A percentile compares a stretch with the other conserved stretches of the same genome.
Evolutionary conservation across 1,140 invertebrate genomes (phyloP).

Genomic region (Grapholita molesta): DNA sequence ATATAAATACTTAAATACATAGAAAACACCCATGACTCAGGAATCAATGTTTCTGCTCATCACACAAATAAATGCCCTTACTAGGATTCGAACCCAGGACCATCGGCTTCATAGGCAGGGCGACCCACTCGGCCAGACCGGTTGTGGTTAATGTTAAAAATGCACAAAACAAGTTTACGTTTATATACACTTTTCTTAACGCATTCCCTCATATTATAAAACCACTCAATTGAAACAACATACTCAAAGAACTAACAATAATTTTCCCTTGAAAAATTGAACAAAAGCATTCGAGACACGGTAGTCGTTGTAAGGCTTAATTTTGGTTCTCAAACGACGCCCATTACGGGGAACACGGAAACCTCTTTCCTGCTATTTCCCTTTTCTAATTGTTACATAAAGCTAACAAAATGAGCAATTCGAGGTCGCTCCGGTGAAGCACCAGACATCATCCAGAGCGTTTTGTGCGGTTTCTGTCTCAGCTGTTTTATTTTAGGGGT

Average conservation of each 20-base stretch:
- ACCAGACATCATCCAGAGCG: conserved; percentile 8
- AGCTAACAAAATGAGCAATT: conserved; percentile 25
- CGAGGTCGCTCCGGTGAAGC: conserved; percentile 13
- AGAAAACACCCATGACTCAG: no score
- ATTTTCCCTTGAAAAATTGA: background rate
- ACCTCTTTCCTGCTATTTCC: conserved; percentile 30
- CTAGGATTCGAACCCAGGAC: no score
- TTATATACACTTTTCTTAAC: background rate
- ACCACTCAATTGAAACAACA: background rate
- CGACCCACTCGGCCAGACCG: no score
- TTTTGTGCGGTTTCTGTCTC: conserved; percentile 5
- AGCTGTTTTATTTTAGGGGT: conserved; percentile 11
- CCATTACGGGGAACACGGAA: conserved; percentile 27
- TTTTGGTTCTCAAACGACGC: conserved; percentile 30
- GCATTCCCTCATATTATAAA: background rate
- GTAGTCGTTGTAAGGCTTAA: conserved; percentile 25
- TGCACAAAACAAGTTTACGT: no score
- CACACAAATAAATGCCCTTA: no score
- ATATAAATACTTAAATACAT: no score
- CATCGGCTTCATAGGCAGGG: no score
- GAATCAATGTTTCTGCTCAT: no score
- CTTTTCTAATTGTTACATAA: conserved; percentile 27
- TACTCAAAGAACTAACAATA: background rate
- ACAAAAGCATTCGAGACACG: conserved; percentile 7
- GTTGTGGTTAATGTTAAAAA: no score